These are phyloP conservation scores for Psephotus haematonotus DNA, from an alignment of 2,113 vertebrate genomes.

Conservation along the genomic window DNA sequence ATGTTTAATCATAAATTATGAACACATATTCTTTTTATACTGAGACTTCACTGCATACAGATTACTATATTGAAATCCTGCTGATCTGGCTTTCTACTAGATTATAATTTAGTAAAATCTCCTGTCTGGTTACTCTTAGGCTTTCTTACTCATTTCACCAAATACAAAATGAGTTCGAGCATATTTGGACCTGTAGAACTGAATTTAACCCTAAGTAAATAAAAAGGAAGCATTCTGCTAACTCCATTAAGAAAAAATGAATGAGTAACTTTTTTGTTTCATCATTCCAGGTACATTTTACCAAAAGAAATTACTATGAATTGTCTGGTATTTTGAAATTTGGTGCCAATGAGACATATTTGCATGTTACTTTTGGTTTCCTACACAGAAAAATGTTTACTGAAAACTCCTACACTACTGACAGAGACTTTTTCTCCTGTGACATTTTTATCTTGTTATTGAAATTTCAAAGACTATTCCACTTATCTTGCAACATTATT, in stretches of 20 bases:
- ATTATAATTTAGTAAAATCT: neutral
- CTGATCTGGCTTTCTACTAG: neutral
- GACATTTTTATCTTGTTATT: neutral
- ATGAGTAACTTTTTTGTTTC: neutral
- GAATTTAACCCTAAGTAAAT: neutral
- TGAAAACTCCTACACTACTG: neutral
- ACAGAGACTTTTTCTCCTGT: neutral
- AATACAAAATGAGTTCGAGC: neutral
- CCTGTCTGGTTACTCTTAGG: neutral
- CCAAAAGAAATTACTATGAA: neutral
- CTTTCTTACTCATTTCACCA: neutral
- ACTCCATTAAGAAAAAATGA: neutral
- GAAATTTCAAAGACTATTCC: neutral
- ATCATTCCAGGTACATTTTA: neutral
- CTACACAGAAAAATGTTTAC: neutral
- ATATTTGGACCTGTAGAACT: neutral
- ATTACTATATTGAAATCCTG: neutral
- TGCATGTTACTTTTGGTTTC: neutral
- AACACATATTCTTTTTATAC: neutral
- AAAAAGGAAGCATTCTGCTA: neutral
- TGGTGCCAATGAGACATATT: neutral
- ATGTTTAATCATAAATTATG: slow-evolving; percentile 2
- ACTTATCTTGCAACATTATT: neutral
- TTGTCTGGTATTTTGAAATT: neutral
- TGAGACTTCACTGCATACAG: neutral